Conservation (phyloP, 1,140 invertebrate genomes). For the Anoplophora glabripennis region DNA sequence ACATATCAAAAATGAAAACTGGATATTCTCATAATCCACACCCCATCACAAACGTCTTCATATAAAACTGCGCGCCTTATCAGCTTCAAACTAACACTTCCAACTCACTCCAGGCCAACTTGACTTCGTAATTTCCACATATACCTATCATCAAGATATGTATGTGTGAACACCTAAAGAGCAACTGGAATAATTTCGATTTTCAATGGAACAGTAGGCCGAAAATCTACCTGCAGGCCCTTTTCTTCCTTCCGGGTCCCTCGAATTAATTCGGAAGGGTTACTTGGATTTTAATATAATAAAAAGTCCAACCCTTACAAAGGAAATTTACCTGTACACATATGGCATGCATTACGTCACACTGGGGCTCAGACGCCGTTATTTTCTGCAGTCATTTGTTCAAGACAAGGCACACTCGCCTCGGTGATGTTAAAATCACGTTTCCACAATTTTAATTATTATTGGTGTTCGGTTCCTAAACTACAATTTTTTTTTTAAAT, state of each 20-base stretch:
- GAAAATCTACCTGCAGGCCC: constrained; percentile 46
- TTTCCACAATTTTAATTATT: not conserved
- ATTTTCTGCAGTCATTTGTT: constrained; percentile 2
- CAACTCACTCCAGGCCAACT: not conserved
- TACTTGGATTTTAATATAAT: constrained; percentile 41
- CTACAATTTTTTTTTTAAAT: constrained; percentile 1
- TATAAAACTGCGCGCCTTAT: no score
- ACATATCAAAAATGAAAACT: no score
- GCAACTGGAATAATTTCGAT: constrained; percentile 44
- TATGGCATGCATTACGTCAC: constrained; percentile 31
- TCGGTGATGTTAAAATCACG: not conserved
- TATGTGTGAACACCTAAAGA: constrained; percentile 42
- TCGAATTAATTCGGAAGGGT: constrained; percentile 42
- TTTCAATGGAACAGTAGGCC: constrained; percentile 32
- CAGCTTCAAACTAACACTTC: no score
- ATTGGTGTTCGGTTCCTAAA: not conserved
- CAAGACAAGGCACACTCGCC: not conserved
- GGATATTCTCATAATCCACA: no score
- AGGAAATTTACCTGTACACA: constrained; percentile 44
- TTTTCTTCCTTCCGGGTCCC: constrained; percentile 45
- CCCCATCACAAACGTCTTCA: no score
- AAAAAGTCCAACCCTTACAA: constrained; percentile 25
- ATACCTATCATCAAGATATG: constrained; percentile 36
- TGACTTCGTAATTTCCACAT: not conserved
- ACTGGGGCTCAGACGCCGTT: constrained; percentile 7